Evolutionary conservation across 1,140 invertebrate genomes (phyloP).

Genomic region (Tachypleus tridentatus): DNA sequence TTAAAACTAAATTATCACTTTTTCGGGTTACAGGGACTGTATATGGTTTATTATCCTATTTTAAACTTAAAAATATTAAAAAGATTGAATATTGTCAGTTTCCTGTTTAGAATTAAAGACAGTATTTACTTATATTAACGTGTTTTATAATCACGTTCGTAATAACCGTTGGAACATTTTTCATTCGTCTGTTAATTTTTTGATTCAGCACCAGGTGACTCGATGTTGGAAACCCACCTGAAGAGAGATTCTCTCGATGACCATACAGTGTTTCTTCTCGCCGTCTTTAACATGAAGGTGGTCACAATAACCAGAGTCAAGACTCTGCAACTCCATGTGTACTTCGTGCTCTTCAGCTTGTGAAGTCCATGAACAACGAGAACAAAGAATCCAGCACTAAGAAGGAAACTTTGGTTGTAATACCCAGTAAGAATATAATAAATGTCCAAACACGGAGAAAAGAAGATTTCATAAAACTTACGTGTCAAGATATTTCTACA

Average conservation of each 20-base stretch:
- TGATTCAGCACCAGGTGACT: neutral
- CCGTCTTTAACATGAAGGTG: conserved; percentile 48
- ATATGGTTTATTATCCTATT: too few relatives aligned
- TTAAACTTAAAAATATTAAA: too few relatives aligned
- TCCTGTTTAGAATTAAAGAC: too few relatives aligned
- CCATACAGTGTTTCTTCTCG: conserved; percentile 63
- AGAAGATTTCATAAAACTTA: too few relatives aligned
- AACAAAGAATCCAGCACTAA: conserved; percentile 31
- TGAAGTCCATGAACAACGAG: conserved; percentile 28
- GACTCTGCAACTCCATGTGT: conserved; percentile 47
- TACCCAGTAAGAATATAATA: too few relatives aligned
- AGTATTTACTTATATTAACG: too few relatives aligned
- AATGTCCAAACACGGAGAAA: neutral
- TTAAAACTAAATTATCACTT: too few relatives aligned
- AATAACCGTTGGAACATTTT: neutral
- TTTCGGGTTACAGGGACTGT: too few relatives aligned
- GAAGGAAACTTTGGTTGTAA: neutral
- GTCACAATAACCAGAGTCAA: conserved; percentile 37
- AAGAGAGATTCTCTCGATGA: conserved; percentile 52
- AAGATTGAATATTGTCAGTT: too few relatives aligned
- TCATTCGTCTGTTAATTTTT: neutral
- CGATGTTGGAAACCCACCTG: conserved; percentile 25
- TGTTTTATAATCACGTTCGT: too few relatives aligned
- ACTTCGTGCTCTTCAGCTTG: conserved; percentile 38
- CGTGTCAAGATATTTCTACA: too few relatives aligned